These are phyloP conservation scores for Mus caroli DNA, from an alignment of 2,797 vertebrate genomes.

Conservation along the genomic window DNA sequence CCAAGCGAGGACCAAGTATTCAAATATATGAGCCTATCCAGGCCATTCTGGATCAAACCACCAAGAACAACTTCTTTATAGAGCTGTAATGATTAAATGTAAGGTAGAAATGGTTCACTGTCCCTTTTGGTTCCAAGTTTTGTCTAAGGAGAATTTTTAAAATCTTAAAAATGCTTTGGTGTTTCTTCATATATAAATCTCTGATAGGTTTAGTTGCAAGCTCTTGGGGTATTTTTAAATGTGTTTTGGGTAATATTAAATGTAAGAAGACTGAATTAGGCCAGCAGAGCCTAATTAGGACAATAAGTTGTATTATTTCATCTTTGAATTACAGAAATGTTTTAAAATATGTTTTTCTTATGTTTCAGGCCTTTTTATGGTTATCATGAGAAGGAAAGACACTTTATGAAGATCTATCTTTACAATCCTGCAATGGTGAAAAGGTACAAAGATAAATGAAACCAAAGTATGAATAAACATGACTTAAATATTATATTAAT, in stretches of 20 bases:
- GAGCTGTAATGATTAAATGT: slow-evolving; percentile 19
- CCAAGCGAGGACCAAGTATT: neutral
- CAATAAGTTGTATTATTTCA: slow-evolving; percentile 64
- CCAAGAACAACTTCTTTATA: slow-evolving; percentile 12
- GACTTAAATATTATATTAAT: slow-evolving; percentile 67
- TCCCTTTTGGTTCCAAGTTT: neutral
- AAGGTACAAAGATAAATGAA: slow-evolving; percentile 90
- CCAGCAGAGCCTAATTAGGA: slow-evolving; percentile 32
- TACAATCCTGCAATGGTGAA: slow-evolving; percentile 99
- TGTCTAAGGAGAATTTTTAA: slow-evolving; percentile 33
- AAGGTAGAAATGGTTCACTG: slow-evolving; percentile 33
- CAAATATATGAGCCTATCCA: neutral
- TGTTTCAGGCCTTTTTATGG: slow-evolving; percentile 97
- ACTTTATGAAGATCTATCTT: slow-evolving; percentile 99
- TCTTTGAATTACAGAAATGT: slow-evolving; percentile 72
- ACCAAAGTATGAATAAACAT: slow-evolving; percentile 61
- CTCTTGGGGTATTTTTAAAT: neutral
- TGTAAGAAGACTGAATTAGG: slow-evolving; percentile 57
- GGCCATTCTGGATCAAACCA: neutral
- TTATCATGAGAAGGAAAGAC: slow-evolving; percentile 96
- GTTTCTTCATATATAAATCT: slow-evolving; percentile 58
- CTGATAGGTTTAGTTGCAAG: slow-evolving; percentile 42
- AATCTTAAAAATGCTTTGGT: neutral
- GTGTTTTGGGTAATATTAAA: slow-evolving; percentile 51
- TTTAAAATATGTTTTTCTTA: slow-evolving; percentile 79